phyloP scores from a whole-genome alignment of 2,888 invertebrate species.

The Aleiodes leptofemur region DNA sequence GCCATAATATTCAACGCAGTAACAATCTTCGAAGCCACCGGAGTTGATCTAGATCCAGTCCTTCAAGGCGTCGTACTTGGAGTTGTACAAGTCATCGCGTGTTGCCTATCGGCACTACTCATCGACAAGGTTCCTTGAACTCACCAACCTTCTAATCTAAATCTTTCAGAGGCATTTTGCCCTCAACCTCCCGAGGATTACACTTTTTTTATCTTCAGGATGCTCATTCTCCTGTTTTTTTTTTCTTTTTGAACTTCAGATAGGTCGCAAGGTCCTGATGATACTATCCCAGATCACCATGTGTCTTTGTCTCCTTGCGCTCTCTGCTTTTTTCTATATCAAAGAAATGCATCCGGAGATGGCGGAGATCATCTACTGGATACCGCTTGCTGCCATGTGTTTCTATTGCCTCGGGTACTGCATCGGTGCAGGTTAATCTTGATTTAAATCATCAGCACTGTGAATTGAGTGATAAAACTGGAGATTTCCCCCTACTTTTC shows the following conservation, averaged over 20 bases:
- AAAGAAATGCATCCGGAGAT: conserved; percentile 59
- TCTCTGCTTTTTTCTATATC: conserved; percentile 82
- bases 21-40: conserved; percentile 84
- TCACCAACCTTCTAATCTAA: conserved; percentile 19
- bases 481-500: no score
- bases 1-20: conserved; percentile 88
- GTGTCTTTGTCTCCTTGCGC: conserved; percentile 81
- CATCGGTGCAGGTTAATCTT: conserved; percentile 71
- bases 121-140: conserved; percentile 80
- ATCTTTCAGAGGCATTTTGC: conserved; percentile 35
- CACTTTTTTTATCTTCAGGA: conserved; percentile 12
- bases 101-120: conserved; percentile 83
- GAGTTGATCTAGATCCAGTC: conserved; percentile 77
- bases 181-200: conserved; percentile 33
- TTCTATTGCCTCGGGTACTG: conserved; percentile 75
- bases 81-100: conserved; percentile 85
- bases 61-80: conserved; percentile 81
- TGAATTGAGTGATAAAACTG: background rate
- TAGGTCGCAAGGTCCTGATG: conserved; percentile 86
- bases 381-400: conserved; percentile 74
- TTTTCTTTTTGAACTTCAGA: conserved; percentile 58
- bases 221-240: background rate
- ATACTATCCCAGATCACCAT: conserved; percentile 83
- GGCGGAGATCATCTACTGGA: conserved; percentile 64
- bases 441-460: background rate